Evolutionary conservation across 2,888 invertebrate species (phyloP).

Genomic region (Eulithis testata): DNA sequence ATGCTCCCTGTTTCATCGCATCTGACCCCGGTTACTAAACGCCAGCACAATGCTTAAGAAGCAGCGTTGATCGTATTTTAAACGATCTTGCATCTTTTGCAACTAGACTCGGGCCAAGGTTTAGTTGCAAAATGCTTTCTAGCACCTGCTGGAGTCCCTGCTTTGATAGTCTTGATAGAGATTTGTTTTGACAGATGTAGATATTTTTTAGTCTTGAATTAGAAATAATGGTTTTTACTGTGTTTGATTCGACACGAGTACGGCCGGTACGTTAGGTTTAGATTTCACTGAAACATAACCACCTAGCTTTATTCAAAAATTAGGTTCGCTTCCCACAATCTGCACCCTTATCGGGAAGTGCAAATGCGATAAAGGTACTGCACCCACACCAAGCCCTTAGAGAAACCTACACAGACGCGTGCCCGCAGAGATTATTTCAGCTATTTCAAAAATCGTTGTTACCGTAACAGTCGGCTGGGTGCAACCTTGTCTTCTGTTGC

Average conservation of each 20-base stretch:
- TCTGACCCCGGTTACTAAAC: constrained; percentile 76
- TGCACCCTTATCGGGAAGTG: too few relatives aligned
- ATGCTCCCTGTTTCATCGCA: constrained; percentile 60
- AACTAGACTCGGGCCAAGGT: constrained; percentile 69
- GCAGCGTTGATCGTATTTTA: constrained; percentile 80
- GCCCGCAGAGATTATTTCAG: not conserved
- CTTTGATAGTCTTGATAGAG: not conserved
- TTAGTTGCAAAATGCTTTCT: constrained; percentile 78
- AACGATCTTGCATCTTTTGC: constrained; percentile 77
- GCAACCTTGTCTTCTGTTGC: constrained; percentile 73
- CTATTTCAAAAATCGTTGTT: constrained; percentile 57
- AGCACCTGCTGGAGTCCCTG: constrained; percentile 32
- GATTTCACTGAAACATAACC: too few relatives aligned
- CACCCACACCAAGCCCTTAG: too few relatives aligned
- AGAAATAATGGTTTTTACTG: too few relatives aligned
- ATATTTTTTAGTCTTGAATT: too few relatives aligned
- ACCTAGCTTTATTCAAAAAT: too few relatives aligned
- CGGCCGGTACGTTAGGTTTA: too few relatives aligned
- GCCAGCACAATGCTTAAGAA: constrained; percentile 72
- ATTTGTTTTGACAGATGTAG: too few relatives aligned
- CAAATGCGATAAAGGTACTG: too few relatives aligned
- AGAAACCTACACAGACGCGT: not conserved
- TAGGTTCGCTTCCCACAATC: too few relatives aligned
- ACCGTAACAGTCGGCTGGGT: constrained; percentile 67
- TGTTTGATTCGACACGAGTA: too few relatives aligned